Percentiles rank a stretch among this genome's conserved stretches.
These are phyloP conservation scores for Crotalus viridis DNA, from an alignment of 2,113 vertebrate species.

Conservation along the genomic window DNA sequence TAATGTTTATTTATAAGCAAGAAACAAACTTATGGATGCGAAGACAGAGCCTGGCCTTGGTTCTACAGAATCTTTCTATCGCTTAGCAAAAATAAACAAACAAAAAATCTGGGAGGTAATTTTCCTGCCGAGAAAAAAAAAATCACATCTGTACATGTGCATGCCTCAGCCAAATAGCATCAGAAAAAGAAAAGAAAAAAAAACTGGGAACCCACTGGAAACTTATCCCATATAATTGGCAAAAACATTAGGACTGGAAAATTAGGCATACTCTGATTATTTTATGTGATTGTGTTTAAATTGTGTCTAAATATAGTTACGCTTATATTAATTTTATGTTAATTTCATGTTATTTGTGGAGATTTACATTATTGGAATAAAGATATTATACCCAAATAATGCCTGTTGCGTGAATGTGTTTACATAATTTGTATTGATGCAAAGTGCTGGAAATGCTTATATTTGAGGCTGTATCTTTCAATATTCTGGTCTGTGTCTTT, in stretches of 20 bases:
- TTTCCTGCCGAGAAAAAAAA: neutral
- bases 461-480: neutral
- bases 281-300: neutral
- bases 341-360: neutral
- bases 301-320: neutral
- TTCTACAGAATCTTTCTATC: neutral
- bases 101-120: neutral
- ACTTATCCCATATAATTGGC: neutral
- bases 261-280: neutral
- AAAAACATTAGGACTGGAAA: neutral
- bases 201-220: neutral
- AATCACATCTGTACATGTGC: neutral
- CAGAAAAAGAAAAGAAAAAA: neutral
- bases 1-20: constrained; percentile 12
- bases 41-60: neutral
- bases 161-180: neutral
- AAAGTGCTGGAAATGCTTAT: neutral
- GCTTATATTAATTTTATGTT: neutral
- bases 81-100: neutral
- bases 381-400: neutral
- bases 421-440: neutral
- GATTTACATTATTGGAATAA: neutral
- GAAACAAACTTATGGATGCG: neutral
- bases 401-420: neutral
- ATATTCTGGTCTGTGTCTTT: neutral